phyloP scores from a whole-genome alignment of 64 coral and sea anemone species.

The Pocillopora damicornis region DNA sequence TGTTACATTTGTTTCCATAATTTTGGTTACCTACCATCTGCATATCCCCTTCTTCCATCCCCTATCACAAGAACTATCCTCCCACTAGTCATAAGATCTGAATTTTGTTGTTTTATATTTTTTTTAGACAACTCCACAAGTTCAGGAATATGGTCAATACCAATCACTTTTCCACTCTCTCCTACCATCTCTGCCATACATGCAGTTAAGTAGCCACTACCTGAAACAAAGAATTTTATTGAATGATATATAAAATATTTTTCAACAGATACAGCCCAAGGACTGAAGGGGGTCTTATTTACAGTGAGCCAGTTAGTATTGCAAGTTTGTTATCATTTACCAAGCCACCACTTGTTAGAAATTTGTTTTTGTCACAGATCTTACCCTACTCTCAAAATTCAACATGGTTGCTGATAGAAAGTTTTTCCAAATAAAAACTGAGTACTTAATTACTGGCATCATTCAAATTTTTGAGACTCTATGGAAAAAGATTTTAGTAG shows the following conservation, averaged over 20 bases:
- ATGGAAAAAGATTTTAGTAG: too few relatives aligned
- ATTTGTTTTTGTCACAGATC: too few relatives aligned
- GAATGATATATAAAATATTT: not conserved
- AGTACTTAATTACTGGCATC: too few relatives aligned
- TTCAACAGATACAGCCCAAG: not conserved
- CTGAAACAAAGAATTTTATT: slow-evolving; percentile 21
- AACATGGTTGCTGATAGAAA: too few relatives aligned
- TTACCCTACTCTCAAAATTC: too few relatives aligned
- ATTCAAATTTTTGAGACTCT: too few relatives aligned
- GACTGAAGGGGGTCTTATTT: not conserved
- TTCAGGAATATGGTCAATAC: slow-evolving; percentile 87
- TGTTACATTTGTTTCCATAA: not conserved
- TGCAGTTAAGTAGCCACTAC: slow-evolving; percentile 88
- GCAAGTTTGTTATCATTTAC: too few relatives aligned
- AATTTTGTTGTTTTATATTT: slow-evolving; percentile 86
- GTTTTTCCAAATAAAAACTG: too few relatives aligned
- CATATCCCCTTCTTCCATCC: slow-evolving; percentile 82
- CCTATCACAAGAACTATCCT: slow-evolving; percentile 72
- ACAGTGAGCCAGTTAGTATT: too few relatives aligned
- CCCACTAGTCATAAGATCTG: slow-evolving; percentile 58
- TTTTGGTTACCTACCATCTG: slow-evolving; percentile 30
- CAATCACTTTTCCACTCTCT: slow-evolving; percentile 78
- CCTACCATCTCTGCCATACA: slow-evolving; percentile 89
- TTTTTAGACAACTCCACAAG: slow-evolving; percentile 74
- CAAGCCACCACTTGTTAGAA: too few relatives aligned